Evolutionary conservation across 1,140 invertebrate genomes (phyloP).

Genomic region (Polypedilum vanderplanki): DNA sequence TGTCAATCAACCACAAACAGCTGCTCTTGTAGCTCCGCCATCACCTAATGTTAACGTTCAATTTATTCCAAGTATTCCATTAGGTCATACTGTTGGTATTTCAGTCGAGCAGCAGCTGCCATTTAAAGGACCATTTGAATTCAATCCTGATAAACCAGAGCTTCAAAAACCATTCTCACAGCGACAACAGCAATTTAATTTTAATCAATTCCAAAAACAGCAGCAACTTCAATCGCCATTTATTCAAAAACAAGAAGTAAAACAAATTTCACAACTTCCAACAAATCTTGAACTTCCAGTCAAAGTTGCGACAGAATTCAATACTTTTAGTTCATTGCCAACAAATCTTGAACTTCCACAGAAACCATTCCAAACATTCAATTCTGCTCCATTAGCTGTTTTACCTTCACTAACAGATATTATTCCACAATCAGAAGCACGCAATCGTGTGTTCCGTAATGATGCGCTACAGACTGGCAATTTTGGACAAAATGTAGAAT

Average conservation of each 20-base stretch:
- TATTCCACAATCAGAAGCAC: slow-evolving; percentile 33
- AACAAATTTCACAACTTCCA: slow-evolving; percentile 38
- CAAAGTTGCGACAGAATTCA: slow-evolving; percentile 30
- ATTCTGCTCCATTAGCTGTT: slow-evolving; percentile 36
- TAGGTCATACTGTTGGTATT: slow-evolving; percentile 29
- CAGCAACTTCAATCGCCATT: slow-evolving; percentile 45
- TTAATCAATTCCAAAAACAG: slow-evolving; percentile 35
- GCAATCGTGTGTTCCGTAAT: slow-evolving; percentile 30
- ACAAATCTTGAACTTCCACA: slow-evolving; percentile 3
- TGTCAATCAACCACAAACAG: slow-evolving; percentile 37
- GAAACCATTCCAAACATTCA: slow-evolving; percentile 10
- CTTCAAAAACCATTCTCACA: slow-evolving; percentile 31
- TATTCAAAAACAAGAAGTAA: slow-evolving; percentile 45
- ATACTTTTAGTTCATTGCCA: neutral
- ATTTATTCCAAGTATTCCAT: slow-evolving; percentile 31
- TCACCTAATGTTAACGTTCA: slow-evolving; percentile 30
- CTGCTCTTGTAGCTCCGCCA: slow-evolving; percentile 28
- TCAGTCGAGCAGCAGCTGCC: slow-evolving; percentile 32
- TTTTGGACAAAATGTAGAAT: slow-evolving; percentile 32
- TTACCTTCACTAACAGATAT: slow-evolving; percentile 37
- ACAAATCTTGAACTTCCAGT: slow-evolving; percentile 39
- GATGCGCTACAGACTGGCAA: slow-evolving; percentile 32
- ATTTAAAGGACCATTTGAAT: slow-evolving; percentile 30
- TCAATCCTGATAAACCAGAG: slow-evolving; percentile 32
- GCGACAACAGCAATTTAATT: slow-evolving; percentile 28